Percentiles rank a stretch among this genome's conserved stretches.
Conservation (phyloP, 2,888 invertebrate species). For the Limnephilus marmoratus region DNA sequence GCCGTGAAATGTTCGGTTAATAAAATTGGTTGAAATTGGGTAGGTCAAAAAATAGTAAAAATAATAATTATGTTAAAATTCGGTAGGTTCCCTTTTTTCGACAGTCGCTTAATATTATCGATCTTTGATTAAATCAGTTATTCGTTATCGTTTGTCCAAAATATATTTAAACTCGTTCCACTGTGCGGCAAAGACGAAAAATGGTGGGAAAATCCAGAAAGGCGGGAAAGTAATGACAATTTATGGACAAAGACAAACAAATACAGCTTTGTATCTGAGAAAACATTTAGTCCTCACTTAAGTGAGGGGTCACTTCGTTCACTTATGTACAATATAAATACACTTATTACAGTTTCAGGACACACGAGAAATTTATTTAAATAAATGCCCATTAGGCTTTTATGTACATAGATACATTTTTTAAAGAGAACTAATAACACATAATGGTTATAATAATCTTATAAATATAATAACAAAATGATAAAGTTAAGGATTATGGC, state of each 20-base stretch:
- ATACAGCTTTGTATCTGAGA: constrained; percentile 2
- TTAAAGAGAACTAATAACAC: too few species aligned
- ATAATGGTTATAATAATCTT: too few species aligned
- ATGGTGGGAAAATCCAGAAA: background rate
- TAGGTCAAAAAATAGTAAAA: too few species aligned
- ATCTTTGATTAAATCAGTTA: background rate
- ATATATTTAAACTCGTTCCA: background rate
- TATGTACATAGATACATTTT: too few species aligned
- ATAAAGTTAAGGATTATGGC: too few species aligned
- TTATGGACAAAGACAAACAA: constrained; percentile 43
- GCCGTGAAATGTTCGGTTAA: too few species aligned
- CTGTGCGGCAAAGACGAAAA: background rate
- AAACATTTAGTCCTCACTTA: background rate
- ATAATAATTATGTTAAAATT: too few species aligned
- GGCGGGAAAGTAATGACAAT: constrained; percentile 43
- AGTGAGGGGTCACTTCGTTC: background rate
- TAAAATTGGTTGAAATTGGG: too few species aligned
- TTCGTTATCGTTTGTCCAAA: background rate
- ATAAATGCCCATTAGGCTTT: background rate
- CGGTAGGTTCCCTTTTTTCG: too few species aligned
- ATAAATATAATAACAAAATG: too few species aligned
- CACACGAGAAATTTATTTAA: background rate
- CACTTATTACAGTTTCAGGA: background rate
- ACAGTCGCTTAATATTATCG: too few species aligned
- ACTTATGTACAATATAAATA: background rate